Evolutionary conservation across 2,888 invertebrate species (phyloP).

Genomic region (Drosophila peninsularis): DNA sequence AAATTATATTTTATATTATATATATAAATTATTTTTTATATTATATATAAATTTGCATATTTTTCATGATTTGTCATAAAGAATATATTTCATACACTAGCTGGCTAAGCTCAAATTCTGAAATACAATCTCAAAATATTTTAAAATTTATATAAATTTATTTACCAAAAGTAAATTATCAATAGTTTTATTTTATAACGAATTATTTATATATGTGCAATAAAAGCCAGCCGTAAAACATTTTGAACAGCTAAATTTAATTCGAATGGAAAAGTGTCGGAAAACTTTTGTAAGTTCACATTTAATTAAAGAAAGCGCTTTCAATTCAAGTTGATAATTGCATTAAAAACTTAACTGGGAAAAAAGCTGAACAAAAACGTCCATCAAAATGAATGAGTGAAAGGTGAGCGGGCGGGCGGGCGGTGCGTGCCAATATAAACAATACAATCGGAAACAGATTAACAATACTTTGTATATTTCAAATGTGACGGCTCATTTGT

Average conservation of each 20-base stretch:
- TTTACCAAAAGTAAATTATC: too few relatives aligned
- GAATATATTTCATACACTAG: too few relatives aligned
- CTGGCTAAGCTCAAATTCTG: too few relatives aligned
- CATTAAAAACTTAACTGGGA: constrained; percentile 27
- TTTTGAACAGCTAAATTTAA: constrained; percentile 1
- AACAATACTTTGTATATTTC: constrained; percentile 36
- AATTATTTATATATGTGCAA: neutral
- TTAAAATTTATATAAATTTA: too few relatives aligned
- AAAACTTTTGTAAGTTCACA: constrained; percentile 15
- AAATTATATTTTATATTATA: too few relatives aligned
- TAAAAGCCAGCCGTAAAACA: too few relatives aligned
- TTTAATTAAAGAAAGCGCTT: constrained; percentile 31
- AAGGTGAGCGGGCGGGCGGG: neutral
- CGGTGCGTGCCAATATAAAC: constrained; percentile 13
- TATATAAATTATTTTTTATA: too few relatives aligned
- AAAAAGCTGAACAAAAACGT: constrained; percentile 29
- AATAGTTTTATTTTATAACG: too few relatives aligned
- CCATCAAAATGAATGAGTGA: constrained; percentile 32
- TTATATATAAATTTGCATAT: too few relatives aligned
- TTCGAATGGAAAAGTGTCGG: constrained; percentile 9
- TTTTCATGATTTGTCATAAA: too few relatives aligned
- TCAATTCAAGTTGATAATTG: constrained; percentile 28
- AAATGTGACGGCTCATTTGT: constrained; percentile 44
- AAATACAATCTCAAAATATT: too few relatives aligned
- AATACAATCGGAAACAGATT: constrained; percentile 44